Evolutionary conservation across 2,113 vertebrate genomes (phyloP), one percentile per base, ranked within the genome.

Genomic region (Dolichotis patagonum): DNA sequence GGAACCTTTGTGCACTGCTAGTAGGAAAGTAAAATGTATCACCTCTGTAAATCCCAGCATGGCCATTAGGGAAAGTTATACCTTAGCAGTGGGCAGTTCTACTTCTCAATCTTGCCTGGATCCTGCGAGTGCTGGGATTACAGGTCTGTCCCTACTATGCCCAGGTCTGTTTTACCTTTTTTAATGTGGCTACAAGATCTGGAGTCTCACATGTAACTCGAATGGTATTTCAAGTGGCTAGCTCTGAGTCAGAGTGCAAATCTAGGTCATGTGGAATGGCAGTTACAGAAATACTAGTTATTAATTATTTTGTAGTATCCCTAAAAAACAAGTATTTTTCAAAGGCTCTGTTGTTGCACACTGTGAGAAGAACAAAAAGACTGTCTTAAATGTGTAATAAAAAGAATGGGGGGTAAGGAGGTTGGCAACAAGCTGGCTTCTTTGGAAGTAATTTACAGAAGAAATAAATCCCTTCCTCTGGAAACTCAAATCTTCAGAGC

Each of bases 291-390:
- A 78, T 26, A 38, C 54, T 49, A 49, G 38, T n/a, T 85, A 92
- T 52, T 43, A 65, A 73, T 80, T 46, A 85, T 54, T 88, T 88
- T 75, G 43, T 5, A 88, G 38, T 16, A 86, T 16, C 94, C 62
- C 91, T 94, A 41, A 96, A 95, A 81, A 52, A 58, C 13, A 92
- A 90, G 46, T 52, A 60, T 38, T 85, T 96, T 89, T 84, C 22
- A 88, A 91, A 85, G 35, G 46, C 82, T 65, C 54, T 81, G 41
- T n/a, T 67, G 28, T 41, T 63, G 22, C 19, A 54, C 41, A 17
- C 1, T 52, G 46, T 49, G 71, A 86, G 35, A 67, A 28, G 49
- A 93, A 81, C 32, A 86, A 69, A 91, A 78, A 88, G 26, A 88
- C 28, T 41, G 20, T 43, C 62, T 91, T 78, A 80, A 80, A 56